Evolutionary conservation across 2,113 vertebrate species (phyloP), one percentile per base, ranked within the genome.

Genomic region (Misgurnus mizolepis): DNA sequence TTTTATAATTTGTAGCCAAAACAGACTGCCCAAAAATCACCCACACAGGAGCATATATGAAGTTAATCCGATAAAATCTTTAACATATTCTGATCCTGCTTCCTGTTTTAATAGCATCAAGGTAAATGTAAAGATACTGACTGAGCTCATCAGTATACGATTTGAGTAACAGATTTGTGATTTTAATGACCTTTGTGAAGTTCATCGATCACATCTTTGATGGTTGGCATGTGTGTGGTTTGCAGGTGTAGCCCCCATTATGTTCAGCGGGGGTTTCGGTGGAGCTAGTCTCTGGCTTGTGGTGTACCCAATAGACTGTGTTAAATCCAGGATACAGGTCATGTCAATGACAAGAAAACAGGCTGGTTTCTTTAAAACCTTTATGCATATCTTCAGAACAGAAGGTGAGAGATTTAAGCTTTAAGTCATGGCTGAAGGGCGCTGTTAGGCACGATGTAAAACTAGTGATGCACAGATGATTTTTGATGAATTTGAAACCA

Each of bases 261-360:
- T 99, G 84, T 85, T 98, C 82, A 99, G 98, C 0, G 98, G 97
- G 0, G 98, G 98, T 4, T 91, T 98, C 0, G 98, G 96, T 62
- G 98, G 98, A 18, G 94, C 94, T 5, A 96, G 95, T 74, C 90
- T 99, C 18, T 99, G 98, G 98, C 90, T 98, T 73, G 93, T 96
- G 76, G 96, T 99, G 12, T 99, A 97, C 82, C 98, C 97, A 6
- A 94, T 99, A 85, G 98, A 99, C 86, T 99, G 96, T 50, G 91
- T 99, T 81, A 99, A 99, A 89, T 98, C 97, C 66, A 93, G 98
- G 76, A 98, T 99, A 88, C 97, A 99, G 86, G 97, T 99, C 82
- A 96, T 98, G 87, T 99, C 98, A 11, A 98, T 99, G 96, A 93
- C 91, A 22, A 94, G 94, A 45, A 95, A 92, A 77, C 97, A 98